A percentile compares a stretch with the other conserved stretches of the same genome.
These are phyloP conservation scores for Holocentrus rufus DNA, from an alignment of 2,797 vertebrate species.

Conservation along the genomic window DNA sequence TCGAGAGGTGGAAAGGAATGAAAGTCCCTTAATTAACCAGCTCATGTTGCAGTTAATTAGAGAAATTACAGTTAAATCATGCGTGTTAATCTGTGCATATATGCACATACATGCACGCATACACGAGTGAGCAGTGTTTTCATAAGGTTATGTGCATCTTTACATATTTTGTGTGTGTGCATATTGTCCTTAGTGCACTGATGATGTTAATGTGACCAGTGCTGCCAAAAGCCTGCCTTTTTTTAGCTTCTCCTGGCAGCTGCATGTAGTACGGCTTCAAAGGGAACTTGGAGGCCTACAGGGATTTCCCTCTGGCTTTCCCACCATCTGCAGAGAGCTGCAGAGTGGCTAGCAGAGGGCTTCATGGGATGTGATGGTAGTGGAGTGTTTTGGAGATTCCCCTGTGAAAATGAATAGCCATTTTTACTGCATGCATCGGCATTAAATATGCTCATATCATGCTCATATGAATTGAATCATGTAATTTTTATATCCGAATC, in stretches of 20 bases:
- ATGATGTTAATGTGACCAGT: slow-evolving; percentile 53
- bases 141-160: not conserved
- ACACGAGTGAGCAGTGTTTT: not conserved
- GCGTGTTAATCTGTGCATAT: not conserved
- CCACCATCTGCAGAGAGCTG: slow-evolving; percentile 69
- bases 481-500: not conserved
- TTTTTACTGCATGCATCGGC: slow-evolving; percentile 11
- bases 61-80: not conserved
- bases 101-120: not conserved
- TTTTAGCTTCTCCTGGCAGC: slow-evolving; percentile 57
- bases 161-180: not conserved
- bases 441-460: slow-evolving; percentile 20
- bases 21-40: not conserved
- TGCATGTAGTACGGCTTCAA: slow-evolving; percentile 69
- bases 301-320: slow-evolving; percentile 79
- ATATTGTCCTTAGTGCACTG: slow-evolving; percentile 37
- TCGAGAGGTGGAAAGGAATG: not conserved
- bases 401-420: slow-evolving; percentile 39
- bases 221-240: slow-evolving; percentile 42
- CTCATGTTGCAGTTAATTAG: slow-evolving; percentile 2
- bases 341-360: slow-evolving; percentile 35
- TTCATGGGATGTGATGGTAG: slow-evolving; percentile 61
- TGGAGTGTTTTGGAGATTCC: slow-evolving; percentile 61
- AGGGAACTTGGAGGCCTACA: slow-evolving; percentile 57
- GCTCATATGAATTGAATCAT: slow-evolving; percentile 10